Conservation (phyloP, 37 sponge, comb jelly and placozoan species). For the Tethya wilhelma region DNA sequence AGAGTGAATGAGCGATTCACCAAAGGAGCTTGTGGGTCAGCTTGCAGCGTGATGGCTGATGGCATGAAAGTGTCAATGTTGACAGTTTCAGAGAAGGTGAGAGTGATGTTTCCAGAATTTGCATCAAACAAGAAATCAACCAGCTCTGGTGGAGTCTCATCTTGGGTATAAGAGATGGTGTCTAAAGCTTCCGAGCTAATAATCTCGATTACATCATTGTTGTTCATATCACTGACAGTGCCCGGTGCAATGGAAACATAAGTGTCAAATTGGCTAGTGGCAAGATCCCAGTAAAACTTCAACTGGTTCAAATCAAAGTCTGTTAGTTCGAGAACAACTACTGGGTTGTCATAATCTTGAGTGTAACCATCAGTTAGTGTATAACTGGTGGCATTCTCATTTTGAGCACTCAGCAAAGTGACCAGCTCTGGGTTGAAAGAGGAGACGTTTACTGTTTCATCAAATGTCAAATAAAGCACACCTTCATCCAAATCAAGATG, state of each 20-base stretch:
- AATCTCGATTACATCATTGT: slow-evolving; percentile 40
- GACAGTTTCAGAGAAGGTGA: slow-evolving; percentile 82
- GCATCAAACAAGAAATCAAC: slow-evolving; percentile 69
- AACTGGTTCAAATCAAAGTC: slow-evolving; percentile 71
- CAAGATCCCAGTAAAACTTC: slow-evolving; percentile 62
- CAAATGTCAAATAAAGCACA: slow-evolving; percentile 62
- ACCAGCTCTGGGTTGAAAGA: slow-evolving; percentile 49
- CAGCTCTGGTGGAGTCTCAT: slow-evolving; percentile 50
- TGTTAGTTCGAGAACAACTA: slow-evolving; percentile 37
- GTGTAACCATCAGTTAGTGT: slow-evolving; percentile 21
- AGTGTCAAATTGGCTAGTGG: slow-evolving; percentile 39
- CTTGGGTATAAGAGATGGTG: slow-evolving; percentile 35
- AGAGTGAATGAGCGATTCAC: slow-evolving; percentile 39
- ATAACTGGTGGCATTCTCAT: slow-evolving; percentile 26
- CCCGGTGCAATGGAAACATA: slow-evolving; percentile 47
- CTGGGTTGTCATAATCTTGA: slow-evolving; percentile 51
- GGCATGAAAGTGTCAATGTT: slow-evolving; percentile 70
- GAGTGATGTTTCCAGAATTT: slow-evolving; percentile 57
- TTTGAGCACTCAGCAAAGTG: slow-evolving; percentile 37
- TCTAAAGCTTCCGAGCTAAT: slow-evolving; percentile 6
- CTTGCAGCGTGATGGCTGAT: slow-evolving; percentile 58
- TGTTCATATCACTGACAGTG: slow-evolving; percentile 59
- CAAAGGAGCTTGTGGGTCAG: slow-evolving; percentile 5
- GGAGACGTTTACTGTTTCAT: slow-evolving; percentile 83
- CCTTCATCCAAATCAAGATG: slow-evolving; percentile 79